Evolutionary conservation across 2,888 invertebrate species (phyloP), one percentile per base, ranked within the genome.

Genomic region (Stenotaenia linearis): DNA sequence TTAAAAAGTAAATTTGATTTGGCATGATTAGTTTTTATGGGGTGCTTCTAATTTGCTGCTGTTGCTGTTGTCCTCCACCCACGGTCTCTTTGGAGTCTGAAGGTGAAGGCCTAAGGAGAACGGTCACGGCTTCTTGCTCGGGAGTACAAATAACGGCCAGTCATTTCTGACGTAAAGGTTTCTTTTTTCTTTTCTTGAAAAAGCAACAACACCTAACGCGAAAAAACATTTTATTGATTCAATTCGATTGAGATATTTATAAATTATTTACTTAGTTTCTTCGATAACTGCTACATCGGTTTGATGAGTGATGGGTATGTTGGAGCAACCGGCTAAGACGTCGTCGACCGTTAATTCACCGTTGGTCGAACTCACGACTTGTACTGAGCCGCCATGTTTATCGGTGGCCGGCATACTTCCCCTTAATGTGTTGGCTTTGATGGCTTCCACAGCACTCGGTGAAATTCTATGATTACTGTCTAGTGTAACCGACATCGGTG

Each of bases 141-240:
- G 90, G 90, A 86, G 89, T 90, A 87, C 90, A 90, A 87, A 89
- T 89, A 87, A 89, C 89, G 86, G 90, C 92, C 91, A 93, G 93
- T 94, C 93, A 94, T 91, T 94, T 94, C 89, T 92, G 92, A 86
- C 93, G 91, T 83, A 92, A 91, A 87, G 93, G 93, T 92, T 97
- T 96, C 93, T 97, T 97, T 94, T 97, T 97, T 94, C 96, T 97
- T 88, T 96, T 93, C 89, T 96, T 96, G 91, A 96, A 96, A 92
- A 97, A 98, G 90, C 97, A 98, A 90, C 98, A 98, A 91, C 97
- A 97, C 90, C 97, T 97, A 89, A 87, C n/a, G n/a, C n/a, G 91
- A 90, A 89, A 9, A 2, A 56, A 56, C 12, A 4, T n/a, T 9
- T 45, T 50, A 15, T 15, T 3, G 30, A 21, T 28, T 74, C 4